Conservation (phyloP, 1,140 invertebrate species). For the Piezodorus guildinii region DNA sequence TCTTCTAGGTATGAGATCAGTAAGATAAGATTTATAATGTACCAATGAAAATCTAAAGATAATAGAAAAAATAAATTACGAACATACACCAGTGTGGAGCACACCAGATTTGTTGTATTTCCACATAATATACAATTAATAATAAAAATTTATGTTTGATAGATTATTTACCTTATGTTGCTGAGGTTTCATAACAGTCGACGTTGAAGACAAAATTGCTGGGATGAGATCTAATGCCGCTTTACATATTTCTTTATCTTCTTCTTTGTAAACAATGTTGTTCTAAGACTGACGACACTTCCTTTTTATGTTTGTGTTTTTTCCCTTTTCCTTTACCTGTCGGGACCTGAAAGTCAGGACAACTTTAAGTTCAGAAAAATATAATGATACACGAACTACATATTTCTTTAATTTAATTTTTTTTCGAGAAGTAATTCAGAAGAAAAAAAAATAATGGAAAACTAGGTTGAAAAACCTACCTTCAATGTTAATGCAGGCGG, state of each 20-base stretch:
- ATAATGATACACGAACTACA: neutral
- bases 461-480: neutral
- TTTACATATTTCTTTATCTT: neutral
- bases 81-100: no score
- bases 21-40: no score
- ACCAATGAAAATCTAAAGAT: no score
- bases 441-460: neutral
- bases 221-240: neutral
- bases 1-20: no score
- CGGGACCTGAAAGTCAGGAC: neutral
- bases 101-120: no score
- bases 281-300: neutral
- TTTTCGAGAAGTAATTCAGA: neutral
- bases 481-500: neutral
- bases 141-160: no score
- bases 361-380: neutral
- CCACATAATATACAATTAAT: no score
- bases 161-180: slow-evolving; percentile 1
- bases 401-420: no score
- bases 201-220: neutral
- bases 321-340: neutral
- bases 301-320: neutral
- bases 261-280: neutral
- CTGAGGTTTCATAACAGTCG: neutral
- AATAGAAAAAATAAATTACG: no score